Conservation (phyloP, 2,888 invertebrate genomes). For the Sycophila texana region DNA sequence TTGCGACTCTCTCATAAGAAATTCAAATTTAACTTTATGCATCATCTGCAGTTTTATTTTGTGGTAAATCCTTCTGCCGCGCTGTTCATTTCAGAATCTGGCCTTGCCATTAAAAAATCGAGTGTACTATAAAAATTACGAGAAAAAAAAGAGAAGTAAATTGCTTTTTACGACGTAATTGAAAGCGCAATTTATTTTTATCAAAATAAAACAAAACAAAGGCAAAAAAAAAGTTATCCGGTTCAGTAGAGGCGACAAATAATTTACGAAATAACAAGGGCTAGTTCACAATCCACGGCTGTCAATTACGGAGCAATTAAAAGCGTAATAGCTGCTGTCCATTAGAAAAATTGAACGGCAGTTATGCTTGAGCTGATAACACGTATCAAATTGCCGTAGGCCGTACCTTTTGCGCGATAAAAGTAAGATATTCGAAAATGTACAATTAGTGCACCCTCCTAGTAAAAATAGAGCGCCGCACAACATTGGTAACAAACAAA, state of each 20-base stretch:
- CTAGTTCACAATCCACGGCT: not conserved
- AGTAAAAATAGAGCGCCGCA: no score
- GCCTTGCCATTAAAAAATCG: not conserved
- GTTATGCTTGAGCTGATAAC: constrained; percentile 19
- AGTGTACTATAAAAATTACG: not conserved
- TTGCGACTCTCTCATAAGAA: not conserved
- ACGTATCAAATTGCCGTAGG: constrained; percentile 14
- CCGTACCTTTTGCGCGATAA: not conserved
- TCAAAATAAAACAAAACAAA: not conserved
- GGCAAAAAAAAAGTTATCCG: not conserved
- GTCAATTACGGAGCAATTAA: constrained; percentile 29
- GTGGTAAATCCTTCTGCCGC: not conserved
- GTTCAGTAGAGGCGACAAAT: constrained; percentile 5
- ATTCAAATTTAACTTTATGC: constrained; percentile 2
- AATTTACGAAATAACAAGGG: constrained; percentile 2
- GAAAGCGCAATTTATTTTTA: constrained; percentile 7
- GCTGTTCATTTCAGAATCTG: not conserved
- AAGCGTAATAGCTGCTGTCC: constrained; percentile 15
- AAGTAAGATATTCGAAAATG: not conserved
- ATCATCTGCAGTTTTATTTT: not conserved
- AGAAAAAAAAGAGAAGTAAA: not conserved
- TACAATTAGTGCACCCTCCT: no score
- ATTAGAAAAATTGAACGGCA: constrained; percentile 25
- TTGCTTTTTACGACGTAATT: not conserved
- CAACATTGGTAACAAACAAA: no score